Evolutionary conservation across 2,888 invertebrate genomes (phyloP), one percentile per base, ranked within the genome.

Genomic region (Cryptus viduatorius): DNA sequence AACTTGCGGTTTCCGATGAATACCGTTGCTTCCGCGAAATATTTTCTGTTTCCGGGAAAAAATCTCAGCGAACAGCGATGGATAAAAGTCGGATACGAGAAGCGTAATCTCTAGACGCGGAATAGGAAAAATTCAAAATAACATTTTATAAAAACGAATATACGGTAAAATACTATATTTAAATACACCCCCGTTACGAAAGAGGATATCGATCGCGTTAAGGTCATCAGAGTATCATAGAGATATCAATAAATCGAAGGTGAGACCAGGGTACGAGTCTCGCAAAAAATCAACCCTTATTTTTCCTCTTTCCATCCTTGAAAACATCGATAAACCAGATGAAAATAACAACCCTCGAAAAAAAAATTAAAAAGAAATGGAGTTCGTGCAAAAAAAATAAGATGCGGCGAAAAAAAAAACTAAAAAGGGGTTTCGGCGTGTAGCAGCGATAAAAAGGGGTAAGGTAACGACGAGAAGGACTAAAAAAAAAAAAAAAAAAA

Each of bases 211-310:
- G 14, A 56, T 72, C 56, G 44, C 24, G 42, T 42, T 65, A 46
- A 31, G 67, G 67, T 73, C 79, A 16, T 59, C 37, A 29, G 56
- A 44, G 37, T 61, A 69, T 81, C 50, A 61, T 46, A 50, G 69
- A 69, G 61, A 37, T 4, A 5, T 50, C 50, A 42, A 81, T 81
- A 81, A 81, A 76, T 69, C 81, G 81, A 81, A 81, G 81, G 69
- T 56, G 61, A 61, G 31, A 72, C 48, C n/a, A 37, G 68, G 44
- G 42, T 50, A 46, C 56, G 0, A 67, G 44, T 12, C 42, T 10
- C 31, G 31, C 69, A 1, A n/a, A 16, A 68, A 29, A 48, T 31
- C 65, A n/a, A 12, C 16, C 12, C 12, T 50, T 31, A n/a, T 29
- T 29, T 61, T 29, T 12, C 37, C 16, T 12, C 29, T 56, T 16